phyloP scores from a whole-genome alignment of 2,888 invertebrate genomes.

The Spisula subtruncata region DNA sequence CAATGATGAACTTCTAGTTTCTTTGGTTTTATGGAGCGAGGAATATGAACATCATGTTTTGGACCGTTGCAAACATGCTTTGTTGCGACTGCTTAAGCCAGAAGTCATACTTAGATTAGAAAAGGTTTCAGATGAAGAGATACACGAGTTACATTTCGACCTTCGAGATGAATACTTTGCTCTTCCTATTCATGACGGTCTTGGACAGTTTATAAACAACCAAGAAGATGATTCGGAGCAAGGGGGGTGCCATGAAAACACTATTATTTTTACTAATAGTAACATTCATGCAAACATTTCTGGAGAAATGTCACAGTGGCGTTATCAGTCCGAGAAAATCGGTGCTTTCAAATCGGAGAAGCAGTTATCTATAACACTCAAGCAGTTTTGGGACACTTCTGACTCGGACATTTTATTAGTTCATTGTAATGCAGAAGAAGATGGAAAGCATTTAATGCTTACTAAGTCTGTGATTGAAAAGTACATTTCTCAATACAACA shows the following conservation, averaged over 20 bases:
- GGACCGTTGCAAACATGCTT: conserved; percentile 36
- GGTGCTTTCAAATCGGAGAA: conserved; percentile 78
- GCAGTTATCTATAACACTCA: conserved; percentile 61
- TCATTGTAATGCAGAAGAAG: conserved; percentile 71
- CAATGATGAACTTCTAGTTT: conserved; percentile 67
- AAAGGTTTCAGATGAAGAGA: too few species aligned
- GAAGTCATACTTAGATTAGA: conserved; percentile 63
- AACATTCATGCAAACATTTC: conserved; percentile 65
- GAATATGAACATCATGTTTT: background rate
- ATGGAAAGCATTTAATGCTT: conserved; percentile 72
- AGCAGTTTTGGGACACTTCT: conserved; percentile 66
- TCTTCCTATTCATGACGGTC: conserved; percentile 72
- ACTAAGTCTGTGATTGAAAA: conserved; percentile 69
- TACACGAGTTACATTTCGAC: background rate
- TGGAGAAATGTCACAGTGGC: background rate
- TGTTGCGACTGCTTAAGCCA: conserved; percentile 69
- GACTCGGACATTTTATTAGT: conserved; percentile 60
- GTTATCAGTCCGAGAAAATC: conserved; percentile 69
- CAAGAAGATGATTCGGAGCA: background rate
- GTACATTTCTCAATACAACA: conserved; percentile 35
- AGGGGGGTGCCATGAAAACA: too few species aligned
- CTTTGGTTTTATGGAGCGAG: conserved; percentile 57
- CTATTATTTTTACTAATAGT: conserved; percentile 72
- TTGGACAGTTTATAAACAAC: conserved; percentile 48
- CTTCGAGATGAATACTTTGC: conserved; percentile 52